These are phyloP conservation scores for Ceyx cyanopectus DNA, from an alignment of 2,113 vertebrate genomes.

Conservation along the genomic window DNA sequence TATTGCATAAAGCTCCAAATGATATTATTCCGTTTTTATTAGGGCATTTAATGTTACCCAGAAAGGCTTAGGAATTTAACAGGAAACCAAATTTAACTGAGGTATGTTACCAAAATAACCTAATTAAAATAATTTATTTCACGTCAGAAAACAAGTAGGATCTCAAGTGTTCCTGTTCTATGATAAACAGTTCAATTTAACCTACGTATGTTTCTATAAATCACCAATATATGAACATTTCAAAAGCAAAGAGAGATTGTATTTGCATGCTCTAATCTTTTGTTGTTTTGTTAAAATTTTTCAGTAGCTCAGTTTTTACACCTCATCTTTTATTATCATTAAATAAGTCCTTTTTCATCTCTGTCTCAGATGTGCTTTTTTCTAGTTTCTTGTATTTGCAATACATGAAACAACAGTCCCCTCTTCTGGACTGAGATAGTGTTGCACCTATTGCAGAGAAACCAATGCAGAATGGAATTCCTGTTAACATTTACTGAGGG, in stretches of 20 bases:
- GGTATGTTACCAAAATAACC: background rate
- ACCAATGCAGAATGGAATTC: background rate
- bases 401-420: slow-evolving; percentile 65
- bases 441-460: slow-evolving; percentile 16
- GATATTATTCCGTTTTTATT: slow-evolving; percentile 1
- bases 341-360: slow-evolving; percentile 48
- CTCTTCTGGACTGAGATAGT: slow-evolving; percentile 66
- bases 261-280: slow-evolving; percentile 26
- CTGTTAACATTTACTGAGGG: background rate
- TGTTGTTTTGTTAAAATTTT: slow-evolving; percentile 55
- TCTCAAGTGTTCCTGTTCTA: background rate
- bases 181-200: background rate
- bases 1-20: slow-evolving; percentile 63
- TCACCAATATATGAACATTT: background rate
- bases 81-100: slow-evolving; percentile 16
- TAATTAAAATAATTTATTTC: background rate
- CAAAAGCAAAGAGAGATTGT: slow-evolving; percentile 18
- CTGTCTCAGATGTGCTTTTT: background rate
- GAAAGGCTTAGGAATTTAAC: background rate
- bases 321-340: slow-evolving; percentile 34
- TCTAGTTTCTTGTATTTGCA: background rate
- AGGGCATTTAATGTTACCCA: background rate
- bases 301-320: slow-evolving; percentile 58
- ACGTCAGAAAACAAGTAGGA: background rate
- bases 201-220: background rate